These are phyloP conservation scores for Himalopsyche kuldschensis DNA, from an alignment of 2,888 invertebrate species.

Conservation along the genomic window DNA sequence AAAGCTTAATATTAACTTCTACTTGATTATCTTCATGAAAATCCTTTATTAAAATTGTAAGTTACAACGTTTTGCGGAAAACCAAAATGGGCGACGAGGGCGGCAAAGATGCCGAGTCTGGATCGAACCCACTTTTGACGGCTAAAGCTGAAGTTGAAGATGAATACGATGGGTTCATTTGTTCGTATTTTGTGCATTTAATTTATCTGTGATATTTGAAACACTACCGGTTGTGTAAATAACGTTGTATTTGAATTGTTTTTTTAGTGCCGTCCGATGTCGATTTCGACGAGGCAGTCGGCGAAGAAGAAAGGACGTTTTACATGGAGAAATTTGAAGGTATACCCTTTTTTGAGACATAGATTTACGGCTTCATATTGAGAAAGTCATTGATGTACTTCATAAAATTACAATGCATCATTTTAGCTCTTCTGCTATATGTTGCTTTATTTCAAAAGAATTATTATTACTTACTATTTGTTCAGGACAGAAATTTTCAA, in stretches of 20 bases:
- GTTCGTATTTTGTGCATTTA: not conserved
- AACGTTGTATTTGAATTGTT: conserved; percentile 27
- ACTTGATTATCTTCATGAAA: not conserved
- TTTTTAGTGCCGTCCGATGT: conserved; percentile 51
- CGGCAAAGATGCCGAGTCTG: conserved; percentile 35
- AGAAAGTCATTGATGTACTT: no score
- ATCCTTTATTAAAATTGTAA: not conserved
- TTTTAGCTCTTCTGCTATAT: no score
- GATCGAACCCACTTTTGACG: conserved; percentile 3
- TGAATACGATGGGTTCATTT: not conserved
- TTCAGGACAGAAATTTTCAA: no score
- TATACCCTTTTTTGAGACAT: conserved; percentile 38
- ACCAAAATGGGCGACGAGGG: conserved; percentile 30
- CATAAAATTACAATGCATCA: no score
- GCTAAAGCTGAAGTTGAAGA: conserved; percentile 16
- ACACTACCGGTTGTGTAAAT: not conserved
- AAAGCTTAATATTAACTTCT: not conserved
- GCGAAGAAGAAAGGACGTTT: conserved; percentile 57
- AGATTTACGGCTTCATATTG: no score
- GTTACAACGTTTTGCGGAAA: not conserved
- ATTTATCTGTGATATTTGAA: not conserved
- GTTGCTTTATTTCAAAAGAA: no score
- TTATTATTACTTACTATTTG: no score
- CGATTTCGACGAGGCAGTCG: conserved; percentile 60
- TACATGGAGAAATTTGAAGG: conserved; percentile 58